phyloP scores from a whole-genome alignment of 2,797 vertebrate genomes.

The Chanos chanos region DNA sequence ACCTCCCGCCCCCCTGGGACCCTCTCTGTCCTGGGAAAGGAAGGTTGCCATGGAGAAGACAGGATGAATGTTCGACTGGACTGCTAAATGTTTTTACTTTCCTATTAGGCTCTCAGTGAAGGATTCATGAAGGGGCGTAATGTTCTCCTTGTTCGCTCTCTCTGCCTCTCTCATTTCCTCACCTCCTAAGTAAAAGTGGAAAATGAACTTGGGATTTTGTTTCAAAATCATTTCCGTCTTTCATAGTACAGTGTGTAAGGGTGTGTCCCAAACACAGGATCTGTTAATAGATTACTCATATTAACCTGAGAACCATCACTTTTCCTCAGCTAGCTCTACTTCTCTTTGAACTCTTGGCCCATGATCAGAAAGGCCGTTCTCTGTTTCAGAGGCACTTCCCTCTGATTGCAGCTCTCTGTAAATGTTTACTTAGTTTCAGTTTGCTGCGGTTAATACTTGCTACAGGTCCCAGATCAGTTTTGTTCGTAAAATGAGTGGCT shows the following conservation, averaged over 20 bases:
- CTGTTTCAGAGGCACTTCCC: not conserved
- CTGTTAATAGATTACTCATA: too few relatives aligned
- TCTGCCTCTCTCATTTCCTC: not conserved
- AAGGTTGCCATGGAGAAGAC: slow-evolving; percentile 41
- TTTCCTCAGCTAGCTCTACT: too few relatives aligned
- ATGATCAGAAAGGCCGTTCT: too few relatives aligned
- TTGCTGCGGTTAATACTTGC: not conserved
- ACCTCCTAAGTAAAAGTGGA: not conserved
- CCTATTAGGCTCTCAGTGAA: slow-evolving; percentile 24
- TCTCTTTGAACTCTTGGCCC: too few relatives aligned
- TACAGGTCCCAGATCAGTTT: not conserved
- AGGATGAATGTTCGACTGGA: slow-evolving; percentile 40
- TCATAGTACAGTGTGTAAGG: too few relatives aligned
- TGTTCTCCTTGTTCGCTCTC: not conserved
- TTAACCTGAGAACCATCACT: too few relatives aligned
- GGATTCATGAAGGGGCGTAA: not conserved
- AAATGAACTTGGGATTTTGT: too few relatives aligned
- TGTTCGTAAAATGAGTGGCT: not conserved
- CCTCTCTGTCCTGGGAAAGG: slow-evolving; percentile 43
- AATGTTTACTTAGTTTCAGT: too few relatives aligned
- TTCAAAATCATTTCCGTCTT: too few relatives aligned
- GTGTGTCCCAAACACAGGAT: too few relatives aligned
- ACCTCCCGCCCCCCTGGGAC: slow-evolving; percentile 16
- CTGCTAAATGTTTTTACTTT: slow-evolving; percentile 32
- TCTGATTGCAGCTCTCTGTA: not conserved